phyloP scores from a whole-genome alignment of 2,113 vertebrate genomes.

The Genyomyrus donnyi region DNA sequence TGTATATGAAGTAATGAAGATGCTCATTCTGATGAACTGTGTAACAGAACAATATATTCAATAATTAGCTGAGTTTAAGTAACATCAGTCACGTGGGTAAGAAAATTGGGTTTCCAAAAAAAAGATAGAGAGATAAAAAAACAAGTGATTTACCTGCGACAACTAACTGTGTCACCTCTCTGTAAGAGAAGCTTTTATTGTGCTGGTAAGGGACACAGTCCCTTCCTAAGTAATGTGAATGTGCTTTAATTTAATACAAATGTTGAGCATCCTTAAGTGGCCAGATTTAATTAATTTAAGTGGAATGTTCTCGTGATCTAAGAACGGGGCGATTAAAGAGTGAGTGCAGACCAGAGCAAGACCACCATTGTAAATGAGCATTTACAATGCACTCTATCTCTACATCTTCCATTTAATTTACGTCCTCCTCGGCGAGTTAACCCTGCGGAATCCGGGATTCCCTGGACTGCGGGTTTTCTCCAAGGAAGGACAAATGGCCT shows the following conservation, averaged over 20 bases:
- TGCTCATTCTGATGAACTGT: background rate
- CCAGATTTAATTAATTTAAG: conserved; percentile 25
- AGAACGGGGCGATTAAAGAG: background rate
- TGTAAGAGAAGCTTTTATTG: background rate
- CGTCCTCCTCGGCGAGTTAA: background rate
- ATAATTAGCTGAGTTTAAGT: background rate
- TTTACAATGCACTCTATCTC: background rate
- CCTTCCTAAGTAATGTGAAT: conserved; percentile 8
- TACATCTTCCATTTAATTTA: background rate
- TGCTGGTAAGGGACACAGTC: conserved; percentile 11
- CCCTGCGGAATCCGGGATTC: background rate
- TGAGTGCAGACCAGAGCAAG: background rate
- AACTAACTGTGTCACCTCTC: background rate
- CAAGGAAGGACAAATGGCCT: background rate
- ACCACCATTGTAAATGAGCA: background rate
- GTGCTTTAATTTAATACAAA: conserved; percentile 21
- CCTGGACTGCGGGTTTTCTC: background rate
- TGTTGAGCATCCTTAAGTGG: conserved; percentile 8
- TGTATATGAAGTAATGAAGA: background rate
- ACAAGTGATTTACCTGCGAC: background rate
- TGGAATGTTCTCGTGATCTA: conserved; percentile 27
- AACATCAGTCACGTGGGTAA: background rate
- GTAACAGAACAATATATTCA: background rate
- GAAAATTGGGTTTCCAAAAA: background rate
- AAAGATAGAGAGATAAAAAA: background rate